These are phyloP conservation scores for Drosophila baimaii DNA, from an alignment of 1,140 invertebrate genomes.

Conservation along the genomic window DNA sequence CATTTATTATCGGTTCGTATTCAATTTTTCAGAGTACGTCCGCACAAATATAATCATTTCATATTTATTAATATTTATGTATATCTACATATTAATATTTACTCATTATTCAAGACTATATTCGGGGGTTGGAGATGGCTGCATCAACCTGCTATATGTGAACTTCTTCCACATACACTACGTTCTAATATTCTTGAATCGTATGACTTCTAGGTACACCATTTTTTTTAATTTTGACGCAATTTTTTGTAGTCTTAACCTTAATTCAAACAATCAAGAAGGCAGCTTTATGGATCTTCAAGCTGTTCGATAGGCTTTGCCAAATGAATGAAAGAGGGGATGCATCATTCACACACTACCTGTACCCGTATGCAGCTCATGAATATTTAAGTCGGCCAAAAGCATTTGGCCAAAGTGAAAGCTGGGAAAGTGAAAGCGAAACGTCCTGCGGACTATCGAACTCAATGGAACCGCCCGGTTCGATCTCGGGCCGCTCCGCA, in stretches of 20 bases:
- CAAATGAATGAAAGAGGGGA: slow-evolving; percentile 2
- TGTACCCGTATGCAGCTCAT: slow-evolving; percentile 40
- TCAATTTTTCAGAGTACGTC: too few species aligned
- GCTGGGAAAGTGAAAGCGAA: slow-evolving; percentile 59
- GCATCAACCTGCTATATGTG: too few species aligned
- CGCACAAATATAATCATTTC: too few species aligned
- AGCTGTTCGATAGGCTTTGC: slow-evolving; percentile 13
- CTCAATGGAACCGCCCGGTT: slow-evolving; percentile 57
- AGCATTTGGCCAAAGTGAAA: slow-evolving; percentile 59
- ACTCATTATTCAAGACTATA: too few species aligned
- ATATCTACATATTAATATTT: too few species aligned
- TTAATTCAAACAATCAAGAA: background rate
- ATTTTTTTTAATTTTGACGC: background rate
- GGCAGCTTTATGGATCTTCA: background rate
- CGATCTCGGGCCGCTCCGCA: background rate
- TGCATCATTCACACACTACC: slow-evolving; percentile 6
- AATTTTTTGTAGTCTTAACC: background rate
- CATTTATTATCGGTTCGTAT: too few species aligned
- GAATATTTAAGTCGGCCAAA: slow-evolving; percentile 69
- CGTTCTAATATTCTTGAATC: too few species aligned
- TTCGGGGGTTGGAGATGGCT: too few species aligned
- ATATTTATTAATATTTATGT: too few species aligned
- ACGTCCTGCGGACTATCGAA: slow-evolving; percentile 71
- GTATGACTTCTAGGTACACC: background rate
- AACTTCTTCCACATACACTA: too few species aligned